Evolutionary conservation across 1,140 invertebrate genomes (phyloP).

Genomic region (Achroia grisella): DNA sequence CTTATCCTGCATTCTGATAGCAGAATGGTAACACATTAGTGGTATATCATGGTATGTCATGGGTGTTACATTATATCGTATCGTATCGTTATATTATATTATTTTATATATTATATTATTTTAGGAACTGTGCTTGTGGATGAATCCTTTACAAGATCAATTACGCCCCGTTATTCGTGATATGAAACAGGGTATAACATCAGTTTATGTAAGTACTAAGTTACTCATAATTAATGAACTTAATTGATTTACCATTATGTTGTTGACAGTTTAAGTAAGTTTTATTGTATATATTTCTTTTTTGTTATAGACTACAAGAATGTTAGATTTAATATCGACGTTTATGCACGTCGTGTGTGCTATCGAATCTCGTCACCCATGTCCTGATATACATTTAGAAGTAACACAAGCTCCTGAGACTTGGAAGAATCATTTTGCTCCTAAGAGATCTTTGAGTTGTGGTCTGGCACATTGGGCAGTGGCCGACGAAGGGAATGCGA

Average conservation of each 20-base stretch:
- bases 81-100: too few species aligned
- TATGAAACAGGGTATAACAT: conserved; percentile 56
- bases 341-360: conserved; percentile 44
- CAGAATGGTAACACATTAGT: too few species aligned
- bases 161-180: conserved; percentile 53
- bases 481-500: conserved; percentile 46
- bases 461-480: conserved; percentile 56
- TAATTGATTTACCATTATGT: too few species aligned
- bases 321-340: conserved; percentile 48
- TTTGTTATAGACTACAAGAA: conserved; percentile 44
- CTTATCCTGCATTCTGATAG: too few species aligned
- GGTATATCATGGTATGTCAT: too few species aligned
- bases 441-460: conserved; percentile 37
- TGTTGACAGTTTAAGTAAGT: too few species aligned
- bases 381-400: conserved; percentile 39
- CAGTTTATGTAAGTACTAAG: conserved; percentile 47
- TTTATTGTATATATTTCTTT: background rate
- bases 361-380: conserved; percentile 38
- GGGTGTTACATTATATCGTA: too few species aligned
- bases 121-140: conserved; percentile 50
- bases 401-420: conserved; percentile 33
- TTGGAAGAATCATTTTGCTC: conserved; percentile 46
- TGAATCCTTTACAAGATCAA: conserved; percentile 61
- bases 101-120: conserved; percentile 19
- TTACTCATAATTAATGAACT: too few species aligned